These are phyloP conservation scores for Odobenus rosmarus DNA, from an alignment of 2,113 vertebrate species.

Conservation along the genomic window DNA sequence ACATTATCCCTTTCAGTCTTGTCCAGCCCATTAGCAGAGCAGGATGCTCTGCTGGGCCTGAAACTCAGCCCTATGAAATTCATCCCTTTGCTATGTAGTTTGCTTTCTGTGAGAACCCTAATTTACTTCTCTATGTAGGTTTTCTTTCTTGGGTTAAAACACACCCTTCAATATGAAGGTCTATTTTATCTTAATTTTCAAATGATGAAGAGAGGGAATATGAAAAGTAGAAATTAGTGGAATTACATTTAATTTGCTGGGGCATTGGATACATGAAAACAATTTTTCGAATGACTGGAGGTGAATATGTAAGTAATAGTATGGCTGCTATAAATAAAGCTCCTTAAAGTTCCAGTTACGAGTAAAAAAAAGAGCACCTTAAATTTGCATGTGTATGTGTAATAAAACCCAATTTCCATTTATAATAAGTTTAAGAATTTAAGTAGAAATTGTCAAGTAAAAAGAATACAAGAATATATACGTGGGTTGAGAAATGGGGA, in stretches of 20 bases:
- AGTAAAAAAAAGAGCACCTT: background rate
- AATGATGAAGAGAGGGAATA: background rate
- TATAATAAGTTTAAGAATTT: constrained; percentile 22
- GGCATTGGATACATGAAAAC: background rate
- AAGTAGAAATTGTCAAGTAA: background rate
- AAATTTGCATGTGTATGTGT: background rate
- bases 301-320: background rate
- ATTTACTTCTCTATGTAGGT: background rate
- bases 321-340: background rate
- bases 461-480: background rate
- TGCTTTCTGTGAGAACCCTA: background rate
- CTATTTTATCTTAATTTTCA: background rate
- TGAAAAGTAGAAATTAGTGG: background rate
- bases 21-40: background rate
- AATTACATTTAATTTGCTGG: constrained; percentile 4
- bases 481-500: background rate
- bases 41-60: background rate
- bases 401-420: background rate
- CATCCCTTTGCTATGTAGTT: background rate
- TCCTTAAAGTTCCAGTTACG: background rate
- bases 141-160: constrained; percentile 30
- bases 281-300: background rate
- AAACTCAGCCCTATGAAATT: no score
- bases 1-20: background rate
- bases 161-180: background rate